phyloP scores from a whole-genome alignment of 2,797 vertebrate genomes.

The Acipenser transmontanus region DNA sequence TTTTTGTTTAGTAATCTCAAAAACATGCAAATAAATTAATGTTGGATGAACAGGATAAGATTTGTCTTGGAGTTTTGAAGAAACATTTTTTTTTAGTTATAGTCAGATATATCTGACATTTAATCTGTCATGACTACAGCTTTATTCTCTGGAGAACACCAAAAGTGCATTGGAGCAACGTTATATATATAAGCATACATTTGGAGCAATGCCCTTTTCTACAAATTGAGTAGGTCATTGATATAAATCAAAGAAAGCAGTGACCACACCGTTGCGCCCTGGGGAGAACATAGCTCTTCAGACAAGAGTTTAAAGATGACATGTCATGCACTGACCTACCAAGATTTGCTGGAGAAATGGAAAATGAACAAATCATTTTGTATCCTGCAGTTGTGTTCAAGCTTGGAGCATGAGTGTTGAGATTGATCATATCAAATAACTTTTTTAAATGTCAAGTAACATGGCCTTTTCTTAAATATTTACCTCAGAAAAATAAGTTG shows the following conservation, averaged over 20 bases:
- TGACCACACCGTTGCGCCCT: neutral
- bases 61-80: neutral
- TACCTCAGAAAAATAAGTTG: too few species aligned
- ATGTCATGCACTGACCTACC: neutral
- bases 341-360: neutral
- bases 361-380: slow-evolving; percentile 1
- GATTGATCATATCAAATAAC: slow-evolving; percentile 1
- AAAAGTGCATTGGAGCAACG: neutral
- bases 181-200: neutral
- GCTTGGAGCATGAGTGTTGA: neutral
- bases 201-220: neutral
- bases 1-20: too few species aligned
- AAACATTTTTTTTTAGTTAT: neutral
- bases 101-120: neutral
- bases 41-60: too few species aligned
- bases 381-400: neutral
- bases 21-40: too few species aligned
- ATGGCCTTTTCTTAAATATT: neutral
- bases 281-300: neutral
- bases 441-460: neutral
- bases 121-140: neutral
- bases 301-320: neutral
- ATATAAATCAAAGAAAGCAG: neutral
- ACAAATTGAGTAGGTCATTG: neutral
- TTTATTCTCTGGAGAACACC: neutral